Evolutionary conservation across 2,113 vertebrate genomes (phyloP), one percentile per base, ranked within the genome.

Genomic region (Oreotragus oreotragus): DNA sequence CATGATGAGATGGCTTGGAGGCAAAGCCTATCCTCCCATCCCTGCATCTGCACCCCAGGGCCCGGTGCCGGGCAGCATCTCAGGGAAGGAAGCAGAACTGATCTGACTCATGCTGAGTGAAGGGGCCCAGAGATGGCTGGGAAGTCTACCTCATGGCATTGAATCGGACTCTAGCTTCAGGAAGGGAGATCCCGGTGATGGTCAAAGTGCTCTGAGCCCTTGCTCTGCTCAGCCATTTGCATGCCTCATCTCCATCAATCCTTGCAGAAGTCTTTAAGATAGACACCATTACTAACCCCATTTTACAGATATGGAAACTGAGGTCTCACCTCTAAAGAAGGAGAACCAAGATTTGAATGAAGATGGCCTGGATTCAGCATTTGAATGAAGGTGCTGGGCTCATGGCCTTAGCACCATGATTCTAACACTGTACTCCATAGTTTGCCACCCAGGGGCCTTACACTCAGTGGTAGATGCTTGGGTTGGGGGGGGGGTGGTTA

Each of bases 401-500:
- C 66, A 39, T 23, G 66, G 36, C 36, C 12, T 93, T 53, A 45
- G 36, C 25, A 39, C 70, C 58, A 33, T 25, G n/a, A n/a, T 39
- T 91, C 76, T 39, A 47, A 55, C 36, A 13, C 53, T 30, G 28
- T 14, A 25, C 53, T 4, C 73, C n/a, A 6, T 2, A 25, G 10
- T 19, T 84, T 43, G n/a, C 64, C n/a, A 1, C 19, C 27, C 36
- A 55, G 33, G 27, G 53, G 30, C 39, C 80, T n/a, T 2, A 16
- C 9, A n/a, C 60, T 30, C 55, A 1, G 8, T 33, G 1, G 21
- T 23, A 53, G 80, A 39, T 55, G 9, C 6, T 25, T 30, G 47
- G 27, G 12, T 1, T 0, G 47, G 23, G 10, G 7, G 3, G n/a
- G n/a, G n/a, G n/a, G n/a, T n/a, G n/a, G n/a, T n/a, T 2, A 27